A percentile compares a stretch with the other conserved stretches of the same genome.
Conservation (phyloP, 2,888 invertebrate species). For the Octodonta nipae region DNA sequence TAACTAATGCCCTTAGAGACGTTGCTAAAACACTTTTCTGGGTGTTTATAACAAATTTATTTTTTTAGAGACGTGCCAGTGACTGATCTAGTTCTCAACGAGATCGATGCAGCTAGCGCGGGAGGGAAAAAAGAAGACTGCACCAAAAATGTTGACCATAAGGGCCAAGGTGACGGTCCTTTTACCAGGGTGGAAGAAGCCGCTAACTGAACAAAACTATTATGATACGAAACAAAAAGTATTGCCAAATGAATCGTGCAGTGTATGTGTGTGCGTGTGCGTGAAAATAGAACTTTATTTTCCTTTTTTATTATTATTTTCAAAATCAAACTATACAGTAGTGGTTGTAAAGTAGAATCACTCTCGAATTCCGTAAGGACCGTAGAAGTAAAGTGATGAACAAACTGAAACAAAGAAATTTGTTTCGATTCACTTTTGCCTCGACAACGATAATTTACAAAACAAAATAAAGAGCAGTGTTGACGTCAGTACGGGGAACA, state of each 20-base stretch:
- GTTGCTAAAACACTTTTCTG: too few species aligned
- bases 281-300: too few species aligned
- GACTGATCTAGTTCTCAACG: constrained; percentile 27
- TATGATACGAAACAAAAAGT: not conserved
- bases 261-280: too few species aligned
- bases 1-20: too few species aligned
- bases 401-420: constrained; percentile 3
- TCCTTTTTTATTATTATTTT: too few species aligned
- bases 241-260: not conserved
- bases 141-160: constrained; percentile 25
- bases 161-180: constrained; percentile 35
- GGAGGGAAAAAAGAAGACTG: constrained; percentile 26
- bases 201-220: constrained; percentile 5
- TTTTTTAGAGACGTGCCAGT: constrained; percentile 31
- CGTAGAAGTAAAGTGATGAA: not conserved
- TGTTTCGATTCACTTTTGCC: constrained; percentile 15
- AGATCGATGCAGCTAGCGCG: constrained; percentile 18
- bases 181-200: constrained; percentile 9
- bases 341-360: too few species aligned
- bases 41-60: too few species aligned
- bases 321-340: too few species aligned
- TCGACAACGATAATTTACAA: constrained; percentile 19
- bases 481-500: too few species aligned
- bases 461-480: constrained; percentile 2
- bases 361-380: not conserved